These are phyloP conservation scores for Eufriesea mexicana DNA, from an alignment of 1,140 invertebrate species.

Conservation along the genomic window DNA sequence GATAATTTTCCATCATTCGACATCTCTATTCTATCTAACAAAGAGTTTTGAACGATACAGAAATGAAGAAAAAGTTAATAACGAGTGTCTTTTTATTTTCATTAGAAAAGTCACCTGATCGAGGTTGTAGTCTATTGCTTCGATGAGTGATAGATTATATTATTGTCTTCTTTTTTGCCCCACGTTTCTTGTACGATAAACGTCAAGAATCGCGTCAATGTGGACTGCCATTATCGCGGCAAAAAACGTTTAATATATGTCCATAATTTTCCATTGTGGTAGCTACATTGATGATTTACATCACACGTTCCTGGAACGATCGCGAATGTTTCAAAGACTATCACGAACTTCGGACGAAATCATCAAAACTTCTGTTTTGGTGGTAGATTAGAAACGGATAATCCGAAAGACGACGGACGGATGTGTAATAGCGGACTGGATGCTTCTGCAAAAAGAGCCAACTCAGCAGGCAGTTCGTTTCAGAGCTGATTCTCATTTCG, in stretches of 20 bases:
- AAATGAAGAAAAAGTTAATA: background rate
- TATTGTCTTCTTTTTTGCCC: background rate
- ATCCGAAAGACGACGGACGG: conserved; percentile 36
- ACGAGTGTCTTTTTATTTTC: background rate
- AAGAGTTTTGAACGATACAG: no score
- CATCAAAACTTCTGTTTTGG: conserved; percentile 59
- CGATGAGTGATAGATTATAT: background rate
- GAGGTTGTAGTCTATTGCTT: background rate
- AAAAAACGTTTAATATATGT: background rate
- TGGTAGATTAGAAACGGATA: conserved; percentile 56
- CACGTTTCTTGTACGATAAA: background rate
- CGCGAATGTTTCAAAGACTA: background rate
- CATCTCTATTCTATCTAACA: no score
- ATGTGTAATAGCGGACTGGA: conserved; percentile 11
- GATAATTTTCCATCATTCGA: no score
- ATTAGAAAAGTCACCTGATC: no score
- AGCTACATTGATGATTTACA: background rate
- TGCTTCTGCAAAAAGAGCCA: background rate
- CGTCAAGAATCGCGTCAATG: background rate
- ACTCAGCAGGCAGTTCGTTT: background rate
- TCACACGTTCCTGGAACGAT: background rate
- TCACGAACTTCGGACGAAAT: conserved; percentile 57
- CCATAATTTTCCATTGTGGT: background rate
- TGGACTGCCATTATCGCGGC: background rate
- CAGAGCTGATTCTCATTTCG: background rate